A percentile compares a stretch with the other conserved stretches of the same genome.
Evolutionary conservation across 64 coral and sea anemone genomes (phyloP).

Genomic region (Montipora foliosa): DNA sequence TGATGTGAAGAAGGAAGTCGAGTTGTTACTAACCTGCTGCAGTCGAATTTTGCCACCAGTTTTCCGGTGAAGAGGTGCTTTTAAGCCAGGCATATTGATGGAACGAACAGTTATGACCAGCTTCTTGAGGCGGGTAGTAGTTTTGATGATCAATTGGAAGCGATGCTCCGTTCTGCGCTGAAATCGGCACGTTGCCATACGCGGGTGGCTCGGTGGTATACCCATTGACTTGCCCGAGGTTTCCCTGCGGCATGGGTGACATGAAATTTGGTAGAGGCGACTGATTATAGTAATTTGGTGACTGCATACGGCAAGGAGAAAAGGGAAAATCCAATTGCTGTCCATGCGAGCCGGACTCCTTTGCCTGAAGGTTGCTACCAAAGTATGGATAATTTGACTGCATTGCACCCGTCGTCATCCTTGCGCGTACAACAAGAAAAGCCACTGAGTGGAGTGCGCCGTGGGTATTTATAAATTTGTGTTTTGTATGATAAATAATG

Average conservation of each 20-base stretch:
- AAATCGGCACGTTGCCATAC: conserved; percentile 73
- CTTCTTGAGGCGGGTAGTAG: conserved; percentile 86
- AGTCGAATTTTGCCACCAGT: conserved; percentile 92
- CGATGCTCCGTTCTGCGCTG: conserved; percentile 60
- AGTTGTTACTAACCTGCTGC: conserved; percentile 78
- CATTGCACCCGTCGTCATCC: conserved; percentile 91
- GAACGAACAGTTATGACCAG: conserved; percentile 93
- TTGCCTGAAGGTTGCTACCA: conserved; percentile 61
- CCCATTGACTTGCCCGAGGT: conserved; percentile 89
- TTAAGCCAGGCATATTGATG: conserved; percentile 99
- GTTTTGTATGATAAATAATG: conserved; percentile 97
- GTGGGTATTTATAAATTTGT: conserved; percentile 98
- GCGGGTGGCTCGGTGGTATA: conserved; percentile 85
- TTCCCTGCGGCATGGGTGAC: conserved; percentile 82
- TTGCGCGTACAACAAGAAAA: conserved; percentile 76
- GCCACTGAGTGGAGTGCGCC: conserved; percentile 57
- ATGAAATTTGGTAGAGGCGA: conserved; percentile 90
- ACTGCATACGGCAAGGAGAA: conserved; percentile 98
- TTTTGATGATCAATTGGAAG: conserved; percentile 75
- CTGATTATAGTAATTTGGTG: conserved; percentile 96
- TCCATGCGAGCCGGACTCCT: conserved; percentile 65
- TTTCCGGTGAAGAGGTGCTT: conserved; percentile 86
- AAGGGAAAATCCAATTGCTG: conserved; percentile 96
- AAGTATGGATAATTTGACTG: conserved; percentile 93
- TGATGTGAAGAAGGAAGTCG: conserved; percentile 16